Percentiles rank a stretch among this genome's conserved stretches.
phyloP scores from a whole-genome alignment of 2,888 invertebrate species.

The Diarsia mendica region DNA sequence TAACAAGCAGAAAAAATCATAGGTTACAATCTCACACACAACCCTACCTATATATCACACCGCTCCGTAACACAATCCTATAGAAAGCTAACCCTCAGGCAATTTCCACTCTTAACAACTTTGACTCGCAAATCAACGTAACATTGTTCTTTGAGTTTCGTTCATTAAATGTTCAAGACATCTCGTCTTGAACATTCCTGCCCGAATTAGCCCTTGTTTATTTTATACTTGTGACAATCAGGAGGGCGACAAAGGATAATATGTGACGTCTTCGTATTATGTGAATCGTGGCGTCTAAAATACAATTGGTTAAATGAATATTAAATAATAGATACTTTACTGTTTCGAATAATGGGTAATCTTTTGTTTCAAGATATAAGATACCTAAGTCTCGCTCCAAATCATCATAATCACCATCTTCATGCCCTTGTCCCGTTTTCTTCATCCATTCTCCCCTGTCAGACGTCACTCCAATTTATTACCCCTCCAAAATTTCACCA shows the following conservation, averaged over 20 bases:
- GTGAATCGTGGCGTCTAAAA: constrained; percentile 8
- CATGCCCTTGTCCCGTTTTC: no score
- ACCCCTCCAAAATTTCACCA: not conserved
- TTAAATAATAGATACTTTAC: not conserved
- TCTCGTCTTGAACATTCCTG: constrained; percentile 73
- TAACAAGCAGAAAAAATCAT: not conserved
- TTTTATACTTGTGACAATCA: constrained; percentile 84
- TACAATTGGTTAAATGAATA: constrained; percentile 47
- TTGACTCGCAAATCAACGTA: constrained; percentile 72
- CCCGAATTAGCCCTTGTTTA: constrained; percentile 82
- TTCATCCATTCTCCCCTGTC: no score
- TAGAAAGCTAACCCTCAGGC: constrained; percentile 45
- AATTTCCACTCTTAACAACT: constrained; percentile 57
- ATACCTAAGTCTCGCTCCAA: not conserved
- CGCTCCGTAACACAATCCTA: constrained; percentile 31
- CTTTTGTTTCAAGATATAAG: not conserved
- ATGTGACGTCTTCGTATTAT: constrained; percentile 73
- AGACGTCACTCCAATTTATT: no score
- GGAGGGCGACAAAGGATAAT: constrained; percentile 76
- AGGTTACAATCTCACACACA: not conserved
- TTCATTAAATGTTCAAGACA: constrained; percentile 77
- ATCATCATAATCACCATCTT: no score
- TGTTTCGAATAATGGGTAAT: not conserved
- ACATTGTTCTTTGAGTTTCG: constrained; percentile 73
- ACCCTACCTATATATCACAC: constrained; percentile 16